Evolutionary conservation across 2,113 vertebrate species (phyloP).

Genomic region (Sialia sialis): DNA sequence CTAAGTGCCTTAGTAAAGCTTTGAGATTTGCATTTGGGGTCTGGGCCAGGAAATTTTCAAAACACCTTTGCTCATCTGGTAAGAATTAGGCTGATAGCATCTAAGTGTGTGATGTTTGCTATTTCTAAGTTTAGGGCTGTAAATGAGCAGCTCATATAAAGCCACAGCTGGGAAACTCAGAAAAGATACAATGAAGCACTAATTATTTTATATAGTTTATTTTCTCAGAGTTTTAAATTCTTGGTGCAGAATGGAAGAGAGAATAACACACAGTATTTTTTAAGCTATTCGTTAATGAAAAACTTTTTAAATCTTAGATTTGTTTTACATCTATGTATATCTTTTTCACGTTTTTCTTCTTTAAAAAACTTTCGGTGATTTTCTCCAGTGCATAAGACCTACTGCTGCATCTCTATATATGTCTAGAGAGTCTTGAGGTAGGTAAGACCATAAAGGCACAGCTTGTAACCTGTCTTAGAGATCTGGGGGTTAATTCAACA

Average conservation of each 20-base stretch:
- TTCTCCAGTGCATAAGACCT: not conserved
- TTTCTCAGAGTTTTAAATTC: not conserved
- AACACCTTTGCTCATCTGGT: not conserved
- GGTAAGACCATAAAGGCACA: not conserved
- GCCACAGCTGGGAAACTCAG: not conserved
- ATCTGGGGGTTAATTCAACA: not conserved
- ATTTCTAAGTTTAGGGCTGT: not conserved
- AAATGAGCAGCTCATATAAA: not conserved
- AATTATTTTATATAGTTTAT: not conserved
- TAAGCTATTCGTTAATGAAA: not conserved
- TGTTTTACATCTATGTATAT: not conserved
- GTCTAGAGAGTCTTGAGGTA: not conserved
- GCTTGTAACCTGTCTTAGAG: not conserved
- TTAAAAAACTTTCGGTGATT: not conserved
- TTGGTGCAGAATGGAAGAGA: not conserved
- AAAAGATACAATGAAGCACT: not conserved
- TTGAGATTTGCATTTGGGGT: not conserved
- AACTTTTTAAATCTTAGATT: not conserved
- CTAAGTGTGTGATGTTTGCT: not conserved
- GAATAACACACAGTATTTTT: not conserved
- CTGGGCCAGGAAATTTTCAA: not conserved
- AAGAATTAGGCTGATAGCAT: not conserved
- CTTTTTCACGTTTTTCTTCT: not conserved
- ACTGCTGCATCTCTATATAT: not conserved
- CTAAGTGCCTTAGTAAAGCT: not conserved